A percentile compares a stretch with the other conserved stretches of the same genome.
phyloP scores from a whole-genome alignment of 2,888 invertebrate species.

The Brachyopa scutellaris region DNA sequence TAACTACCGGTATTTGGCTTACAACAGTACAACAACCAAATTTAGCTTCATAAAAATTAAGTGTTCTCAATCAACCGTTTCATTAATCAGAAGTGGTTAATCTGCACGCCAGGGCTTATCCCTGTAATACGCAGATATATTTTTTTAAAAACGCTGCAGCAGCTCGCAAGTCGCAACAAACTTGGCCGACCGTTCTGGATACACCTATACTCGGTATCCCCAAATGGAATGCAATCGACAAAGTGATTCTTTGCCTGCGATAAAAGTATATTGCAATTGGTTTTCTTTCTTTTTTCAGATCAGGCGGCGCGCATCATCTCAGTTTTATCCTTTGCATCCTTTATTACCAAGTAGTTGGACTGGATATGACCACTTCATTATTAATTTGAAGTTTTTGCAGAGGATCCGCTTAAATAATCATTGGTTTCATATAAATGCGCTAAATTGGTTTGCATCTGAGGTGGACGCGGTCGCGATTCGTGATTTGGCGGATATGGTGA shows the following conservation, averaged over 20 bases:
- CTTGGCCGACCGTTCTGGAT: constrained; percentile 16
- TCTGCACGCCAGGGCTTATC: constrained; percentile 66
- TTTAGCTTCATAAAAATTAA: constrained; percentile 56
- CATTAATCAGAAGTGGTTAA: constrained; percentile 71
- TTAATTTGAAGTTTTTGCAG: constrained; percentile 50
- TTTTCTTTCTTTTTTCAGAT: constrained; percentile 34
- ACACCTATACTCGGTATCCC: neutral
- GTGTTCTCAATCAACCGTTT: constrained; percentile 63
- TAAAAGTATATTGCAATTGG: constrained; percentile 61
- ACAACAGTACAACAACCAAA: constrained; percentile 59
- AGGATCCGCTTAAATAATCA: constrained; percentile 66
- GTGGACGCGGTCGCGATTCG: constrained; percentile 29
- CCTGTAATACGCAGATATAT: constrained; percentile 24
- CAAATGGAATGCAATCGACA: constrained; percentile 30
- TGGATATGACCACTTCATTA: constrained; percentile 71
- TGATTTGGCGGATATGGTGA: constrained; percentile 44
- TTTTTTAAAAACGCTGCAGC: neutral
- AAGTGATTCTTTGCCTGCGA: constrained; percentile 45
- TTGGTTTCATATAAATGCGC: constrained; percentile 49
- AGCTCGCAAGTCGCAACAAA: constrained; percentile 1
- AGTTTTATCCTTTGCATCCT: constrained; percentile 47
- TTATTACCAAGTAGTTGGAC: constrained; percentile 53
- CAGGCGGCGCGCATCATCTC: neutral
- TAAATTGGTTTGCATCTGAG: constrained; percentile 51
- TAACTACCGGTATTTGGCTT: constrained; percentile 66